Evolutionary conservation across 2,113 vertebrate genomes (phyloP).

Genomic region (Eublepharis macularius): DNA sequence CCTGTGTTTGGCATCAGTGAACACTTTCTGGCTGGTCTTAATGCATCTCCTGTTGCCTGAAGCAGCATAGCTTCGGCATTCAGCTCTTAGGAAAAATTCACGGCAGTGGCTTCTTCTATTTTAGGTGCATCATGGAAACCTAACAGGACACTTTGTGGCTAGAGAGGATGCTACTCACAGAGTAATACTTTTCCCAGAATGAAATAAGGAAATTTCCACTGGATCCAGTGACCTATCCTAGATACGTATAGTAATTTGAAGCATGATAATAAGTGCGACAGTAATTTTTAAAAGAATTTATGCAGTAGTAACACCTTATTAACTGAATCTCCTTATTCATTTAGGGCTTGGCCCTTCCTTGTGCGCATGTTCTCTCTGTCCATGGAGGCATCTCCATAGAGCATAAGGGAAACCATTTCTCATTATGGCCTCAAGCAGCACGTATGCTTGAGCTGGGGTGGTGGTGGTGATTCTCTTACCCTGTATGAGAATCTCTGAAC

Average conservation of each 20-base stretch:
- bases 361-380: background rate
- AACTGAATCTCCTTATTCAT: background rate
- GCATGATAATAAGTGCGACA: background rate
- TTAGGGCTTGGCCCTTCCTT: background rate
- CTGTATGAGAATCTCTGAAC: too few species aligned
- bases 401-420: background rate
- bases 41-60: background rate
- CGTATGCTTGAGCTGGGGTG: too few species aligned
- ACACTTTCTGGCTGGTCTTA: constrained; percentile 18
- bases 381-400: background rate
- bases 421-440: too few species aligned
- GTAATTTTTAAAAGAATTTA: background rate
- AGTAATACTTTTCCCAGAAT: constrained; percentile 56
- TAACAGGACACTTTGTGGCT: constrained; percentile 54
- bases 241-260: background rate
- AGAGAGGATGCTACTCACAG: constrained; percentile 58
- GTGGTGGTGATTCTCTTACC: too few species aligned
- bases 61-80: constrained; percentile 32
- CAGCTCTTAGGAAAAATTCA: constrained; percentile 36
- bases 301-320: background rate
- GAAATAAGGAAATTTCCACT: constrained; percentile 64
- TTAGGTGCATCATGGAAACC: constrained; percentile 48
- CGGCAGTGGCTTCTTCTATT: constrained; percentile 58
- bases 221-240: background rate
- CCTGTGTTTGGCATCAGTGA: constrained; percentile 39